A percentile compares a stretch with the other conserved stretches of the same genome.
phyloP scores from a whole-genome alignment of 1,140 invertebrate genomes.

The Oreohelix idahoensis region DNA sequence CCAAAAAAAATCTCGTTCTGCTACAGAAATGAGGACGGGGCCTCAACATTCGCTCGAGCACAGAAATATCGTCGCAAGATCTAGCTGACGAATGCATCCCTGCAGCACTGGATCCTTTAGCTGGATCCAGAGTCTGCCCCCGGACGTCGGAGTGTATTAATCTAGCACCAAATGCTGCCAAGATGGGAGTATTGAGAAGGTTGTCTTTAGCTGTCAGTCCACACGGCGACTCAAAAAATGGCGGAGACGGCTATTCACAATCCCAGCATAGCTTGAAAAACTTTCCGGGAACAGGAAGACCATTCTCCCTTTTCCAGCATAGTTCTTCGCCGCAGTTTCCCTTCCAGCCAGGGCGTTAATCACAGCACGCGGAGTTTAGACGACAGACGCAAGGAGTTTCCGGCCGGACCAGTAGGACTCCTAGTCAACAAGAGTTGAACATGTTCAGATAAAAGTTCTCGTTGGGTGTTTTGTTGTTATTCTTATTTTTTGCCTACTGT shows the following conservation, averaged over 20 bases:
- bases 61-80: background rate
- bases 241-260: background rate
- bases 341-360: background rate
- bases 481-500: background rate
- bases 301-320: conserved; percentile 1
- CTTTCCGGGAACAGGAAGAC: background rate
- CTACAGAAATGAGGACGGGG: too few relatives aligned
- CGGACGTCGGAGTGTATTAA: background rate
- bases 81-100: too few relatives aligned
- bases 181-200: background rate
- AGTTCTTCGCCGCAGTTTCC: background rate
- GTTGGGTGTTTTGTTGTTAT: background rate
- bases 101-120: background rate
- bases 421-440: background rate
- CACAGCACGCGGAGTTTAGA: background rate
- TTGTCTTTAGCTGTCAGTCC: background rate
- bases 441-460: background rate
- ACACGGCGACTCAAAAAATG: background rate
- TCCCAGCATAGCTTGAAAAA: background rate
- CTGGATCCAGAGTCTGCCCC: background rate
- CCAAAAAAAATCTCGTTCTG: too few relatives aligned
- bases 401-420: background rate
- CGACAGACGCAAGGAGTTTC: background rate
- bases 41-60: too few relatives aligned
- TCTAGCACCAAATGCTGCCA: background rate